Evolutionary conservation across 2,888 invertebrate genomes (phyloP), one percentile per base, ranked within the genome.

Genomic region (Nipponacmea schrenckii): DNA sequence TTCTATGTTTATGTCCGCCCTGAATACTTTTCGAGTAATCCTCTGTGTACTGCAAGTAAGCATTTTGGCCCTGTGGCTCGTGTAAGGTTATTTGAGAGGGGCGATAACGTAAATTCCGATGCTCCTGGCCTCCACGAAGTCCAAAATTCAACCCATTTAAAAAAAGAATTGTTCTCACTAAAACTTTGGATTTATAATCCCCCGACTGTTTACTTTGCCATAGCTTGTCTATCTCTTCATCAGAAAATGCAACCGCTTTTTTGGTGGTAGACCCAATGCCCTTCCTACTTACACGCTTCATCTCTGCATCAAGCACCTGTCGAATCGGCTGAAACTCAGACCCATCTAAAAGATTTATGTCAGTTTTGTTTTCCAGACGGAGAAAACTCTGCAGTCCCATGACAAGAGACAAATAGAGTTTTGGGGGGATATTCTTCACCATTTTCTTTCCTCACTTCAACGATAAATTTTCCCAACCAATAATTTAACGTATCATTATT

Each of bases 381-480:
- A 48, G 48, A 48, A 48, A 48, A 48, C 48, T 48, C 48, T 48
- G 48, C 48, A 48, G 48, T 48, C 48, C 48, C 48, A 48, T 48
- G 48, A 48, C 48, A 48, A 48, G 48, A 48, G 15, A 48, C 48
- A 48, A 48, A 15, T 17, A n/a, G n/a, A 5, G 15, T 48, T 48
- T 48, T 12, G 48, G 48, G 48, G 48, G 48, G 48, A 48, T 48
- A 48, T 48, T 48, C 48, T n/a, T 48, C 48, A 48, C 48, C 48
- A 48, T 48, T 48, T 48, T 48, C 48, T 48, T 48, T 48, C 48
- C 48, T 48, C 48, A 48, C 15, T 48, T 48, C 48, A 48, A 48
- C 48, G 48, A 48, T 48, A 48, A 48, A 48, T 48, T 48, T 48
- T 12, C 48, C 48, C 48, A 48, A 48, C 48, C 48, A 48, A 48